Evolutionary conservation across 2,888 invertebrate genomes (phyloP), one percentile per base, ranked within the genome.

Genomic region (Andrena camellia): DNA sequence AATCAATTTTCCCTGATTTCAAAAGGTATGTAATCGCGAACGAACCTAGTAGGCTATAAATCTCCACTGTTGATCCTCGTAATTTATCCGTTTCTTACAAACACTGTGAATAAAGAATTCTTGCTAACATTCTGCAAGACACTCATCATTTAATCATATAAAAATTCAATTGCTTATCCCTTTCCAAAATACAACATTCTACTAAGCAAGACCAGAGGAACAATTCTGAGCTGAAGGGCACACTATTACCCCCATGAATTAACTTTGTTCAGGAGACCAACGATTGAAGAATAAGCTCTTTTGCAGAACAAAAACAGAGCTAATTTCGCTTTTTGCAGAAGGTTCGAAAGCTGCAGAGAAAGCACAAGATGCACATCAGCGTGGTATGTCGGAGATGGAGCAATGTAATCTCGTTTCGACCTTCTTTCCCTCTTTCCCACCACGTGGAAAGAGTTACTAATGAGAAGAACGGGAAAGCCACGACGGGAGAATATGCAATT

Each of bases 401-500:
- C 69, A 79, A 66, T 54, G 80, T 82, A 82, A 82, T 80, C 74
- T 66, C 62, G 70, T 82, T 79, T 69, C 69, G 67, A 42, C 10
- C 50, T 64, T 73, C 68, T 57, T 74, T 62, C 50, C 35, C 33
- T 52, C 68, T 52, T 13, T 68, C 31, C 54, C 29, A 26, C 7
- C 59, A 13, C 64, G 59, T 29, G 48, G 31, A 52, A 69, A 66
- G 80, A 70, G 60, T 70, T 70, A 26, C 74, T 75, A 82, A 82
- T 66, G 80, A 82, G 70, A 50, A 59, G 62, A 79, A 80, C 52
- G 66, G 60, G 60, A 57, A 60, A 74, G 62, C 57, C 59, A 63
- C 80, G 59, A n/a, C 71, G 68, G 13, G 26, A 69, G 71, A 75
- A 79, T 74, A 70, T 48, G 79, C 79, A 74, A 79, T 79, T 82